Base-by-base conservation (phyloP, 2,797 vertebrate species). In the Lateolabrax maculatus region DNA sequence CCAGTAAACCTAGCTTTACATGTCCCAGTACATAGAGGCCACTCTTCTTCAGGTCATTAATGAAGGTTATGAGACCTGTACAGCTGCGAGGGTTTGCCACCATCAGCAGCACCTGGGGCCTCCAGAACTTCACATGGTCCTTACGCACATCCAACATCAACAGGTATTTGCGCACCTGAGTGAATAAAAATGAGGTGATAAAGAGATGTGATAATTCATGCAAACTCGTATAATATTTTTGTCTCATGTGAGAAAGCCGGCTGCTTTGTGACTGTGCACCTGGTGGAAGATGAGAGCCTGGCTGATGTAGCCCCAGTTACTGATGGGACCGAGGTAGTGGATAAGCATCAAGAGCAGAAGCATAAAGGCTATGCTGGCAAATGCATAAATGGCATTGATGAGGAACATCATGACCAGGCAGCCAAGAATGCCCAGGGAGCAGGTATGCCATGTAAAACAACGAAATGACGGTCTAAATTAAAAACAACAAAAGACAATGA, bases 281-380 rank as follows among this genome's bases (percentile, higher is more conserved):
- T 97, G 96, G 80, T 97, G 96, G 85, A 96, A 97, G 63, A 97
- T 96, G 85, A 97, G 93, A 31, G 95, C 95, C 82, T 97, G 96
- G 88, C 96, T 96, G 86, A 96, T 96, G 58, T 95, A 96, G 69
- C 96, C 96, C 95, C 96, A 96, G 84, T 96, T 96, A 82, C 95
- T 96, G 72, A 95, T 95, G 19, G 96, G 94, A 12, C 95, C 92
- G 16, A 96, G 92, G 21, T 95, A 95, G 2, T 96, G 95, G 66
- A 97, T 95, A 53, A 96, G 90, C 80, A 95, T 93, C 8, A 95
- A 80, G 3, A 96, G 94, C 34, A 96, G 81, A 15, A 96, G 90
- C 94, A 97, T 96, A 48, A 96, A 94, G 4, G 94, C 94, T 43
- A 96, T 93, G 79, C 95, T 95, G 56, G 92, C 95, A 0, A 95